Conservation (phyloP, 1,140 invertebrate genomes). For the Nomia melanderi region DNA sequence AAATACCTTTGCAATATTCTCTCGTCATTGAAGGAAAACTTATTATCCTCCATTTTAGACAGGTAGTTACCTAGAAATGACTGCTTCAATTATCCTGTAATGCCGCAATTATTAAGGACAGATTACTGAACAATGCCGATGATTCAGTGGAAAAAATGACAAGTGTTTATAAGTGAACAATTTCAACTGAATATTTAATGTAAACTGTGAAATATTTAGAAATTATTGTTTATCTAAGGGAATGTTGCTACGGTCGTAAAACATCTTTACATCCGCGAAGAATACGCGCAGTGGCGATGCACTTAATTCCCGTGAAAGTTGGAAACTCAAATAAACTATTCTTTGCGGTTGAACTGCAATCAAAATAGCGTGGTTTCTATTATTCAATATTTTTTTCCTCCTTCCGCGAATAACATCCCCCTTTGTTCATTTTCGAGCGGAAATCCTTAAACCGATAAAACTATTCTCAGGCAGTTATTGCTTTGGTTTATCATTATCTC, state of each 20-base stretch:
- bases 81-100: not conserved
- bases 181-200: no score
- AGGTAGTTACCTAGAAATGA: not conserved
- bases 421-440: no score
- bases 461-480: not conserved
- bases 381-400: conserved; percentile 14
- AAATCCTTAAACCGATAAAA: not conserved
- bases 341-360: conserved; percentile 40
- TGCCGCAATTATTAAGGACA: not conserved
- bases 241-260: not conserved
- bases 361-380: conserved; percentile 33
- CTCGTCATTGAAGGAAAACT: not conserved
- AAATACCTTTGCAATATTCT: not conserved
- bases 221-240: not conserved
- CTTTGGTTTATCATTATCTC: not conserved
- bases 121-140: not conserved
- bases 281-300: conserved; percentile 29
- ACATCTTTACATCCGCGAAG: not conserved
- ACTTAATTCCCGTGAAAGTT: conserved; percentile 52
- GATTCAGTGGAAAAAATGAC: no score
- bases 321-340: conserved; percentile 18
- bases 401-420: not conserved
- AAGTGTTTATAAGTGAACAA: no score
- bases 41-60: not conserved
- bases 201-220: no score